Base-by-base conservation (phyloP, 2,888 invertebrate genomes). In the Cloeon dipterum region DNA sequence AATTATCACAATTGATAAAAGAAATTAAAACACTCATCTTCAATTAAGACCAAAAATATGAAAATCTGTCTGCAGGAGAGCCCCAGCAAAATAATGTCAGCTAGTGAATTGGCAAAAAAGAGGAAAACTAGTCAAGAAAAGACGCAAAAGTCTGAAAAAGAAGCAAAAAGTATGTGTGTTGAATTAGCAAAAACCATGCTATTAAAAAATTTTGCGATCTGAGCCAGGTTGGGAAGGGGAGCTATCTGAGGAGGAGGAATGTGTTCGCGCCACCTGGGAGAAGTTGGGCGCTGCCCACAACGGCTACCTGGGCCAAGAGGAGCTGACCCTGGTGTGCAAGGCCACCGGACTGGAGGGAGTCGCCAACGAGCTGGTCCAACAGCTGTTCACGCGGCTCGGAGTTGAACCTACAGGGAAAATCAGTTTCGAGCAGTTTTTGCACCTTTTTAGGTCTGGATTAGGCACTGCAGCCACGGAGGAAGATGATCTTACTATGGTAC, bases 301-400 rank as follows among this genome's bases (percentile, higher is more conserved):
- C 51, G 70, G 70, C 16, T 68, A 59, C 50, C 61, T 74, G 38
- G 69, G 69, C 51, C 62, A 68, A 46, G 59, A 59, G 35, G 72
- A 76, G 50, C 59, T 75, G 45, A 63, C 65, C 44, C 56, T 61
- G 42, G 68, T 75, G 35, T 74, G 72, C 50, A 63, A 69, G 48
- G 69, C 68, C 42, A 68, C 73, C 41, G 74, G 74, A 39, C 63
- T 72, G 52, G 66, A 68, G 45, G 64, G 65, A 45, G 59, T 72
- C 51, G 66, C 70, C 45, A 68, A 69, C 51, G 70, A 65, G 63
- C 57, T 62, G 41, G 50, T 63, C 14, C 53, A 67, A 43, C 68
- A 71, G 49, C 58, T 76, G 35, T 74, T 74, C 48, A 65, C 67
- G 41, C 70, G 71, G 47, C 54, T 75, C 33, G 68, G 69, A 46